phyloP scores from a whole-genome alignment of 1,140 invertebrate genomes.

The Arion vulgaris region DNA sequence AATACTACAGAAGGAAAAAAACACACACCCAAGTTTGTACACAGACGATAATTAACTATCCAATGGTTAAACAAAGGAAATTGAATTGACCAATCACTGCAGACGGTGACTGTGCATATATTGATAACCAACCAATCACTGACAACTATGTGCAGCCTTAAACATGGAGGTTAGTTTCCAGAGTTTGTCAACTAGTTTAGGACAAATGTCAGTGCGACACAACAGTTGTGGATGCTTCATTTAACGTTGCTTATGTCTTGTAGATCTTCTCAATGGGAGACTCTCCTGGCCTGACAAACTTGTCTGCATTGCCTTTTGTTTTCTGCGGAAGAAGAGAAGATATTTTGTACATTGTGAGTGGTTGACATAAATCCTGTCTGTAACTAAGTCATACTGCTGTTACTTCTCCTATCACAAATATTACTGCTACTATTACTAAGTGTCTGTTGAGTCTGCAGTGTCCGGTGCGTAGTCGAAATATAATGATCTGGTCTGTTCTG shows the following conservation, averaged over 20 bases:
- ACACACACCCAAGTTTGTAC: too few relatives aligned
- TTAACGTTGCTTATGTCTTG: conserved; percentile 48
- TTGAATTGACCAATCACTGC: not conserved
- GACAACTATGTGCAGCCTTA: not conserved
- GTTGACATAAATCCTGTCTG: too few relatives aligned
- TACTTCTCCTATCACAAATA: too few relatives aligned
- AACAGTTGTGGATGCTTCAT: not conserved
- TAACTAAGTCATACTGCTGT: too few relatives aligned
- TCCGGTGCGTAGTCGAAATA: too few relatives aligned
- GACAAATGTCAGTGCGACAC: not conserved
- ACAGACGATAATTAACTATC: too few relatives aligned
- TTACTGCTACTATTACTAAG: too few relatives aligned
- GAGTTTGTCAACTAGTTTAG: not conserved
- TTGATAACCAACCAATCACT: not conserved
- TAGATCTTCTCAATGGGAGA: conserved; percentile 45
- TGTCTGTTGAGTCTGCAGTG: too few relatives aligned
- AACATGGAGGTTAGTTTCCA: not conserved
- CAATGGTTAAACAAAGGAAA: too few relatives aligned
- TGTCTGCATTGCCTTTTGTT: conserved; percentile 51
- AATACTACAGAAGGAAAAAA: too few relatives aligned
- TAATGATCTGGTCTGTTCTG: too few relatives aligned
- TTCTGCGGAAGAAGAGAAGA: conserved; percentile 44
- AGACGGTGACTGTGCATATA: not conserved
- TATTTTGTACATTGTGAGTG: too few relatives aligned
- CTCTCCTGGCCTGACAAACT: conserved; percentile 62